Percentiles rank a stretch among this genome's conserved stretches.
Evolutionary conservation across 2,888 invertebrate genomes (phyloP).

Genomic region (Caenorhabditis sinica): DNA sequence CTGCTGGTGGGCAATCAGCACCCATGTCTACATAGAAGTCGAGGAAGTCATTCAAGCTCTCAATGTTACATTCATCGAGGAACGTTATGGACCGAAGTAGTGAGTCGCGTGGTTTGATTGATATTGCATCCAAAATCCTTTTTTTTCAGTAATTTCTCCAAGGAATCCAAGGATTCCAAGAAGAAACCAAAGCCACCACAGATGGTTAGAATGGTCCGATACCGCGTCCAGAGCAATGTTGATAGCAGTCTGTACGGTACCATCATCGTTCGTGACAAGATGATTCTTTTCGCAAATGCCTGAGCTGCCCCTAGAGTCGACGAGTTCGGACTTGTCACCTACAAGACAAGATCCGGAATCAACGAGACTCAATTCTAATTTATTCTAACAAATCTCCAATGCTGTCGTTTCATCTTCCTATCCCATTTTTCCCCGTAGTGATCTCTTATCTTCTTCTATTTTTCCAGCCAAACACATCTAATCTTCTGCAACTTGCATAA

Average conservation of each 20-base stretch:
- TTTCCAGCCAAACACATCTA: neutral
- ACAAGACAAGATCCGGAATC: constrained; percentile 38
- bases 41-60: constrained; percentile 27
- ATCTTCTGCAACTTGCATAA: too few relatives aligned
- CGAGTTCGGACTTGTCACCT: constrained; percentile 36
- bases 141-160: constrained; percentile 4
- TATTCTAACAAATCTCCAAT: neutral
- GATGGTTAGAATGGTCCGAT: constrained; percentile 12
- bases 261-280: constrained; percentile 36
- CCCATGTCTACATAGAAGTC: constrained; percentile 8
- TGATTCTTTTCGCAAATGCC: constrained; percentile 42
- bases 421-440: neutral
- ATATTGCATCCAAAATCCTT: neutral
- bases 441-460: neutral
- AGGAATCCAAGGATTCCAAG: neutral
- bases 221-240: constrained; percentile 5
- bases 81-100: constrained; percentile 32
- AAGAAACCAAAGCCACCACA: neutral
- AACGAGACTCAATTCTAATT: constrained; percentile 41
- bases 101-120: neutral
- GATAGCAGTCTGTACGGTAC: neutral
- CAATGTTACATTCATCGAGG: neutral
- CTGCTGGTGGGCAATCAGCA: constrained; percentile 53
- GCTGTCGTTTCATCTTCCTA: neutral
- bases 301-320: constrained; percentile 26